Evolutionary conservation across 2,113 vertebrate species (phyloP).

Genomic region (Megaptera novaeangliae): DNA sequence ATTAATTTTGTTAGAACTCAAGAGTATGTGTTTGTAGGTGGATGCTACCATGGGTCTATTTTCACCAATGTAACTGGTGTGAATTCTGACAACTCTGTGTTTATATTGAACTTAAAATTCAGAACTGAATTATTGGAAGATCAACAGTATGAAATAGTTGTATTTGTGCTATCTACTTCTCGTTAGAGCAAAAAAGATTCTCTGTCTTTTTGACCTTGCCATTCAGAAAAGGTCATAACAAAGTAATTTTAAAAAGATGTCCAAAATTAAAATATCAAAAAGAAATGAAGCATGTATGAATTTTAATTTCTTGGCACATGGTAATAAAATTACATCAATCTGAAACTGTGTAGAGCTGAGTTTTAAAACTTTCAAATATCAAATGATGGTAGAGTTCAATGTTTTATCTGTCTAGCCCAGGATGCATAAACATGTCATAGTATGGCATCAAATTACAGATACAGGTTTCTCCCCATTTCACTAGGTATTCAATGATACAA

Average conservation of each 20-base stretch:
- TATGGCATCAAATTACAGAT: background rate
- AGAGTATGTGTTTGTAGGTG: background rate
- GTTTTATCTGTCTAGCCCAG: background rate
- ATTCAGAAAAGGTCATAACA: conserved; percentile 29
- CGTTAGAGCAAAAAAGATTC: background rate
- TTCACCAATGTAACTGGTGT: background rate
- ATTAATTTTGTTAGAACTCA: background rate
- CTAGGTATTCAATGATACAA: background rate
- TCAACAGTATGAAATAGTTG: background rate
- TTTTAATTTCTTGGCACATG: background rate
- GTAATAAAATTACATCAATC: background rate
- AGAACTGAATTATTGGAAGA: background rate
- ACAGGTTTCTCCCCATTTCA: background rate
- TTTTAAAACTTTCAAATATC: background rate
- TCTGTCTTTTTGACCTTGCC: background rate
- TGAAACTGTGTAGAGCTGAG: background rate
- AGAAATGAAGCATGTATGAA: background rate
- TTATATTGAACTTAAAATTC: conserved; percentile 39
- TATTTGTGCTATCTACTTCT: background rate
- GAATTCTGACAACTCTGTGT: background rate
- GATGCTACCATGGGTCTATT: background rate
- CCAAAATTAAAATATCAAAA: conserved; percentile 12
- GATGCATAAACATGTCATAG: background rate
- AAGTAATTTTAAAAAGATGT: background rate
- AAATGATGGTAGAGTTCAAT: background rate